Evolutionary conservation across 2,888 invertebrate species (phyloP), one percentile per base, ranked within the genome.

Genomic region (Gastrophysa polygoni): DNA sequence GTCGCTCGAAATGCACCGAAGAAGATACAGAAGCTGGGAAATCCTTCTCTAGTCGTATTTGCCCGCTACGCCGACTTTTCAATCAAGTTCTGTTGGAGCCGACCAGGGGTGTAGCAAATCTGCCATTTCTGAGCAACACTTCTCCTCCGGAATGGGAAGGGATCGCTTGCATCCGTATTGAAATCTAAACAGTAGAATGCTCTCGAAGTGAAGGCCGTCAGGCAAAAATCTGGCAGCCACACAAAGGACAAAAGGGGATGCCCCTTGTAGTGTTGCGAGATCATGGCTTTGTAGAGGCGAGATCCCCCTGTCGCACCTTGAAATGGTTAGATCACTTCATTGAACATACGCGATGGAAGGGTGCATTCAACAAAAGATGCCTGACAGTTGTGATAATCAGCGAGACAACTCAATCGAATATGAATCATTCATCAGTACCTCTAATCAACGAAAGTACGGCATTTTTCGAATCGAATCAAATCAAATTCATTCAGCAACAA

Each of bases 31-130:
- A 61, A 61, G 57, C 57, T 52, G 61, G 60, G 75, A 77, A 78
- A 79, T 78, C 79, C 77, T 75, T 74, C 77, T 78, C 74, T 76
- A 77, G 76, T 76, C 77, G 77, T 76, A 79, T 78, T 78, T 76
- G 76, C 78, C 74, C 79, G 79, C 79, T 79, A 78, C 78, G 79
- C 70, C 77, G 78, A 73, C 78, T 80, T 80, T 80, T 80, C 79
- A 80, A 80, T 80, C 79, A 80, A 79, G 77, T 77, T 76, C 77
- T 75, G 78, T 78, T 78, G 78, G 80, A 76, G 56, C 43, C 65
- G 73, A 75, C 77, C 73, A 76, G 74, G 70, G 69, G 68, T 70
- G 71, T 68, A 70, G 67, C 69, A 55, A 63, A 70, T 71, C 68
- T 70, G 58, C 62, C 70, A 70, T 71, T 68, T 72, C 71, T 72